Evolutionary conservation across 1,140 invertebrate species (phyloP), one percentile per base, ranked within the genome.

Genomic region (Acarapis woodi): DNA sequence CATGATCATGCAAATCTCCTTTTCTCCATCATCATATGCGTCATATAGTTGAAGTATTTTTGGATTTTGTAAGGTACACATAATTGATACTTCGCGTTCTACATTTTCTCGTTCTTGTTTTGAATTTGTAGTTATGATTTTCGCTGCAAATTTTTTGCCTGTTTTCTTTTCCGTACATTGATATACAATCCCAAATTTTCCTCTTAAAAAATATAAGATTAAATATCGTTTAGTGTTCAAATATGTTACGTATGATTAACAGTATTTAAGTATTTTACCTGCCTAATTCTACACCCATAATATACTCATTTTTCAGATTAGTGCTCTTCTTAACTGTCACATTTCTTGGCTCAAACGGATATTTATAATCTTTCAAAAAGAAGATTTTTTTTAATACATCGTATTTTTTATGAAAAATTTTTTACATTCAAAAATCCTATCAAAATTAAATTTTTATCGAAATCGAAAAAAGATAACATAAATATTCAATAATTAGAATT

Each of bases 111-210:
- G 61, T 51, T 93, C 85, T 51, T 88, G 78, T 40, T 73, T 67
- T 39, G 73, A 68, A 16, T 63, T 65, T 8, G 77, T 72, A 26
- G 68, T 70, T 29, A 96, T 76, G 50, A 90, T 79, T 57, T 96
- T 96, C 0, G 82, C 83, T 1, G 88, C 88, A 41, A 94, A 58
- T 39, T 68, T 64, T 33, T 82, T 55, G 0, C 71, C 70, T 0
- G 70, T 75, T 10, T 57, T 57, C 53, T 74, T 80, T 53, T 93
- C 82, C 39, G 62, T 64, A 53, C 85, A 94, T 51, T 70, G 66
- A 59, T 85, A 88, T 4, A 96, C 88, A 18, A 79, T 85, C 15
- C 87, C 87, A 57, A 97, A 97, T 67, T 96, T 94, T 2, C 90
- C 90, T 45, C 90, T 96, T 39, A 8, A 37, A 35, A 16, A 22